These are phyloP conservation scores for Piaya cayana DNA, from an alignment of 2,113 vertebrate genomes.

Conservation along the genomic window DNA sequence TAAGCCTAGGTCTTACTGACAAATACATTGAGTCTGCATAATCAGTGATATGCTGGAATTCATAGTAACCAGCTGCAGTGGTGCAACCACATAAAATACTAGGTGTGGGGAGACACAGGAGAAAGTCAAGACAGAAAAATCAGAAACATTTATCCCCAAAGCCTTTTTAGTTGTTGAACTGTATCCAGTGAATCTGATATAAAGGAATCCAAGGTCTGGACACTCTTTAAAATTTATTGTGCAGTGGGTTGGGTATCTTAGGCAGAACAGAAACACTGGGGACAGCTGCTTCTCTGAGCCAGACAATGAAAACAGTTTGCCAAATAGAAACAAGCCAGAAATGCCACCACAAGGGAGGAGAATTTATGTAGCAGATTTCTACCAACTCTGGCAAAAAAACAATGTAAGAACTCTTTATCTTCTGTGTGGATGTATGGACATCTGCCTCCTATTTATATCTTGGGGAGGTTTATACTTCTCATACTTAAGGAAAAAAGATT, in stretches of 20 bases:
- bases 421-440: not conserved
- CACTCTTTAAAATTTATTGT: not conserved
- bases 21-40: not conserved
- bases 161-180: not conserved
- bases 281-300: not conserved
- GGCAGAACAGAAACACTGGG: not conserved
- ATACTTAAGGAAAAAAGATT: conserved; percentile 6
- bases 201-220: not conserved
- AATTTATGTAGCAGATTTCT: conserved; percentile 1
- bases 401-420: not conserved
- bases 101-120: not conserved
- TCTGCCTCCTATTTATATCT: not conserved
- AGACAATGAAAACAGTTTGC: not conserved
- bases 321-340: not conserved
- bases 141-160: not conserved
- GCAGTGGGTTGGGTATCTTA: not conserved
- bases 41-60: not conserved
- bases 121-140: not conserved
- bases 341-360: not conserved
- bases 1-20: not conserved
- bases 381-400: not conserved
- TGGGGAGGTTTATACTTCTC: not conserved
- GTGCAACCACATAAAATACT: not conserved
- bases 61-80: not conserved
- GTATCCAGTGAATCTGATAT: not conserved